A percentile compares a stretch with the other conserved stretches of the same genome.
Evolutionary conservation across 2,888 invertebrate species (phyloP).

Genomic region (Willowsia nigromaculata): DNA sequence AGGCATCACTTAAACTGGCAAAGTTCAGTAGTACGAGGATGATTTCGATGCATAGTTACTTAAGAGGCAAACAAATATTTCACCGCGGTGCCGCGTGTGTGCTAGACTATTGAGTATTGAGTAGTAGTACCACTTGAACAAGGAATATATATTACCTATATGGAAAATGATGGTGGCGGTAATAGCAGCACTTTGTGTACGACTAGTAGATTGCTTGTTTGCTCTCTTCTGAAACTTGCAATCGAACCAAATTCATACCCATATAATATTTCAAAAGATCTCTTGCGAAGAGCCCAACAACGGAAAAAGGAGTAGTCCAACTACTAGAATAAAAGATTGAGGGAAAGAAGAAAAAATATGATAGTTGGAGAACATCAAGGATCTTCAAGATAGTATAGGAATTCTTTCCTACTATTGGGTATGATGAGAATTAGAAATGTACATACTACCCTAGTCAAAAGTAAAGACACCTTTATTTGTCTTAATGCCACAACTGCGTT

Average conservation of each 20-base stretch:
- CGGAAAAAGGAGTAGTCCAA: not conserved
- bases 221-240: constrained; percentile 10
- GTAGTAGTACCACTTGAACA: constrained; percentile 29
- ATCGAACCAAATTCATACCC: constrained; percentile 24
- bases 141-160: not conserved
- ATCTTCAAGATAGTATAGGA: not conserved
- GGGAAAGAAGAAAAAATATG: not conserved
- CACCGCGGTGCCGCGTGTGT: not conserved
- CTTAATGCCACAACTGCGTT: too few relatives aligned
- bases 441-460: too few relatives aligned
- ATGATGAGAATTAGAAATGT: constrained; percentile 35
- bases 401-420: not conserved
- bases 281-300: not conserved
- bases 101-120: not conserved
- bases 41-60: constrained; percentile 9
- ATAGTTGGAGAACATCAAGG: constrained; percentile 26
- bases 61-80: constrained; percentile 46
- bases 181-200: constrained; percentile 40
- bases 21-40: constrained; percentile 16
- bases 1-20: constrained; percentile 45
- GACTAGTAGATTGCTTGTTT: constrained; percentile 34
- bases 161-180: constrained; percentile 27
- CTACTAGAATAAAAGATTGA: not conserved
- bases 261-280: constrained; percentile 52
- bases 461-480: too few relatives aligned